Base-by-base conservation (phyloP, 2,113 vertebrate genomes). In the Speoplatyrhinus poulsoni region DNA sequence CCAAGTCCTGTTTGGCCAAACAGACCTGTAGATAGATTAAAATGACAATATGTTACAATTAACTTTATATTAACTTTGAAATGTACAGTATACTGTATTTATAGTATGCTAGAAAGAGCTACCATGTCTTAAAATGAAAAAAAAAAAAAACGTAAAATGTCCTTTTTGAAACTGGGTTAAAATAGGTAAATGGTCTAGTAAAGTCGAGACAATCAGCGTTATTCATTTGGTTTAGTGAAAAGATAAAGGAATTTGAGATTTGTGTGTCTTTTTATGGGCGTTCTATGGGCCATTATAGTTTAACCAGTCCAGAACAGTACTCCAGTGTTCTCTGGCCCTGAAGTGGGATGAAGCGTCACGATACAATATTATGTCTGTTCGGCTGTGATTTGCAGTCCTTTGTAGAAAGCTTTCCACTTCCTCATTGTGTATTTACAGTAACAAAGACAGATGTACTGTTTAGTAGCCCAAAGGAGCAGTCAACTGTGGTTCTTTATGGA, bases 331-430 rank as follows among this genome's bases (percentile, higher is more conserved):
- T 83, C 83, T 64, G 67, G 72, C 72, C 53, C 84, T 85, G 68
- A 88, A 90, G 90, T 91, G 90, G 90, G 90, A 80, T 73, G 87
- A 82, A 85, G 81, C 84, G 65, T 88, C 79, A 78, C 69, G 70
- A 89, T 65, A 89, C 90, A 91, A 87, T 86, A 90, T 90, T 91
- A 84, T 69, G 78, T 86, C 84, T 90, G 90, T 91, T 89, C 75
- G 50, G 75, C 64, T 84, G 72, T 78, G 80, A 87, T 82, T 80
- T 80, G 69, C 82, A 77, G 82, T 75, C 70, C 62, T 87, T 81
- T 88, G 82, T 85, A 79, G 76, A 70, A 59, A 82, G 82, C 55
- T 60, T 74, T 84, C 76, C 77, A 85, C 88, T 91, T 86, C 83
- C 83, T 87, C 60, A 60, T 83, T 80, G 83, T 85, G 81, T 84